Base-by-base conservation (phyloP, 2,113 vertebrate genomes). In the Lota lota region DNA sequence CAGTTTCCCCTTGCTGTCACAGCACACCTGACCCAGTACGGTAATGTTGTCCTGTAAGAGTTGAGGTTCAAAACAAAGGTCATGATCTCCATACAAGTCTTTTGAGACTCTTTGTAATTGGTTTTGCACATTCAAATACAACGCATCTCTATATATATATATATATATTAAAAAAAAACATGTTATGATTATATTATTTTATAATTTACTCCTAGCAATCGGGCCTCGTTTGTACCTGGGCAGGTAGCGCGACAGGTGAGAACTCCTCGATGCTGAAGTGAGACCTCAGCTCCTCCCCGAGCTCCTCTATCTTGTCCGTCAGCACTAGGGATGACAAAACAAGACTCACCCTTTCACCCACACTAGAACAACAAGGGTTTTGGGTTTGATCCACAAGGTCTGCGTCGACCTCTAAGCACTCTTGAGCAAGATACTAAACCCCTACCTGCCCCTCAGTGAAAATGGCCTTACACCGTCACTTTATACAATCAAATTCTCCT, bases 1-100 rank as follows among this genome's bases (percentile, higher is more conserved):
- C 17, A 98, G 91, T 74, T 94, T 97, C 33, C 96, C 96, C 0
- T 96, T 96, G 63, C 95, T 88, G 51, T 98, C 96, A 0, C 96
- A 98, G 67, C 90, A 86, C 14, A 98, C 89, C 67, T 94, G 94
- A 2, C 95, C 96, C 81, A 97, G 64, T 22, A 95, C 89, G 0
- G 88, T 91, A 36, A 97, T 77, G 0, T 78, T 75, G 20, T 96
- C 94, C 96, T 96, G 20, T 1, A 74, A 33, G 69, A 33, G 11
- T 61, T 18, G 54, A 22, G 66, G 33, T 53, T 0, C 5, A n/a
- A 36, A 14, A 71, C 6, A 54, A 6, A 69, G 21, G 12, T 22
- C 2, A 22, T 28, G 3, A 11, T 17, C 5, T 1, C 21, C 21
- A 47, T 47, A 47, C 57, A 22, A 33, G 28, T 11, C 8, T 47